Conservation (phyloP, 2,113 vertebrate species). For the Nycticebus coucang region DNA sequence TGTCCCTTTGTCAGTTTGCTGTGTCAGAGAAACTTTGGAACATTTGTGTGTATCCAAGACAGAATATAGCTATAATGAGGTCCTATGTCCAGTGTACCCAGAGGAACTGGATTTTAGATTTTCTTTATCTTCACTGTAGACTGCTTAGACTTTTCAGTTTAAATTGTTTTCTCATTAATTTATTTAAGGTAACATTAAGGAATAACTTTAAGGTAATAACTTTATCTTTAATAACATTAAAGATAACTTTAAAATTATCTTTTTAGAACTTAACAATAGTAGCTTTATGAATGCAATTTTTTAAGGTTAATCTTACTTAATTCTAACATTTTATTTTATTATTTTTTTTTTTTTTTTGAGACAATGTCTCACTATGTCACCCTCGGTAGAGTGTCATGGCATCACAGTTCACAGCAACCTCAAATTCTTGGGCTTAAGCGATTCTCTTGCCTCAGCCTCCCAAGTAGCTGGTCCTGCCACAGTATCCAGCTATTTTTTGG, state of each 20-base stretch:
- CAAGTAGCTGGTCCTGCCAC: no score
- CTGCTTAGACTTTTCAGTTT: not conserved
- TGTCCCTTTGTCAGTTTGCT: not conserved
- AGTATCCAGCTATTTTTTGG: no score
- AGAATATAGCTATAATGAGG: not conserved
- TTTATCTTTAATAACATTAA: no score
- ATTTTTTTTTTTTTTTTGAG: not conserved
- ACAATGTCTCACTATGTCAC: no score
- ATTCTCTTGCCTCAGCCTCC: no score
- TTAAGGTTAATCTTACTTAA: not conserved
- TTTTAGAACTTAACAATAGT: not conserved
- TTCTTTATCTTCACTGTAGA: not conserved
- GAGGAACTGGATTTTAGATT: not conserved
- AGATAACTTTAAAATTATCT: no score
- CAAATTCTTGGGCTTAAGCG: no score
- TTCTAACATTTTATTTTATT: conserved; percentile 15
- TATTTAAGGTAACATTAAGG: not conserved
- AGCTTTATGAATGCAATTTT: not conserved
- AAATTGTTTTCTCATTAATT: not conserved
- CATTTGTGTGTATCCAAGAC: not conserved
- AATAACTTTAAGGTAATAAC: no score
- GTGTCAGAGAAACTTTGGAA: not conserved
- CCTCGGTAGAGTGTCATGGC: no score
- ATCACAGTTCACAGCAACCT: no score
- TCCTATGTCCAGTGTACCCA: no score